Evolutionary conservation across 2,113 vertebrate genomes (phyloP).

Genomic region (Agelaius phoeniceus): DNA sequence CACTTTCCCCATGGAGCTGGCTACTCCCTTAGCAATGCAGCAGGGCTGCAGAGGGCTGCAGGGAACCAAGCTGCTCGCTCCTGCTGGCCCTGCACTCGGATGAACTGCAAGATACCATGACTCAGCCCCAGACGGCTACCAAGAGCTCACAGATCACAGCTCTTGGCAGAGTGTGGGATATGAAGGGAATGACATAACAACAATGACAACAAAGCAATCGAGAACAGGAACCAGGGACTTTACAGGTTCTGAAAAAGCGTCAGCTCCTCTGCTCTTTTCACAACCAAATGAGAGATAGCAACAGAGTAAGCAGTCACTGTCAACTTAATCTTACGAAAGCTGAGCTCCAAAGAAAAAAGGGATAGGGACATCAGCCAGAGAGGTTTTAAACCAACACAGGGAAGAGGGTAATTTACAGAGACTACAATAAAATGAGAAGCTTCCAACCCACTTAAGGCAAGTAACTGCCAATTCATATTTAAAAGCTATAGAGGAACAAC

Average conservation of each 20-base stretch:
- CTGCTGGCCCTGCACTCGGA: neutral
- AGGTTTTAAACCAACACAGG: neutral
- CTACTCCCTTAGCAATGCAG: neutral
- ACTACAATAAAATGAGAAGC: neutral
- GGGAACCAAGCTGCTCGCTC: neutral
- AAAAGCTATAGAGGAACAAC: neutral
- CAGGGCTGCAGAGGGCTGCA: neutral
- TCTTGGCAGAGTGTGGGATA: neutral
- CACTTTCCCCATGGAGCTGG: neutral
- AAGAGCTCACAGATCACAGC: neutral
- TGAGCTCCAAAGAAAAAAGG: neutral
- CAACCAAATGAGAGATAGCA: neutral
- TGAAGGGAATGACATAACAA: slow-evolving; percentile 17
- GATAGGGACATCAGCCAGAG: neutral
- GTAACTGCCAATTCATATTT: neutral
- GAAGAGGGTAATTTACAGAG: neutral
- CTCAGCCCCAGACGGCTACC: slow-evolving; percentile 38
- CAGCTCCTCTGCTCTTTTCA: neutral
- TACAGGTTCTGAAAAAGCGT: neutral
- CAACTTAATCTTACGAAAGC: neutral
- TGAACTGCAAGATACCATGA: slow-evolving; percentile 43
- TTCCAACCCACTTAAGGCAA: neutral
- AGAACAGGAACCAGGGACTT: neutral
- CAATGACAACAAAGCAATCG: neutral
- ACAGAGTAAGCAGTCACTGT: neutral